Evolutionary conservation across 2,888 invertebrate species (phyloP).

Genomic region (Diadegma fenestrale): DNA sequence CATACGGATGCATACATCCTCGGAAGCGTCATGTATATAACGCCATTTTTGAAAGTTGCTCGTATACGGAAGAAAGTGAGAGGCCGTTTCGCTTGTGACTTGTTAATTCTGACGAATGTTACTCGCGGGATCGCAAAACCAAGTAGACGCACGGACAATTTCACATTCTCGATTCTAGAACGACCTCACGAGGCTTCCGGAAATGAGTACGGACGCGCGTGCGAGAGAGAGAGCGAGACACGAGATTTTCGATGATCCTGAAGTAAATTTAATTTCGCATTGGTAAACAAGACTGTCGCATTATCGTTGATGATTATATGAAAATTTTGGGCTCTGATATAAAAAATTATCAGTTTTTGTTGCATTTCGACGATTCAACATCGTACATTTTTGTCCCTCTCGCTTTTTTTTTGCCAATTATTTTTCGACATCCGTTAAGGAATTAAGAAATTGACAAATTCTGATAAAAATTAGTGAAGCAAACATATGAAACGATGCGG

Average conservation of each 20-base stretch:
- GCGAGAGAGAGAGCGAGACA: background rate
- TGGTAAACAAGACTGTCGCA: too few species aligned
- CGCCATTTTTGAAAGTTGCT: conserved; percentile 66
- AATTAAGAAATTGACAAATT: background rate
- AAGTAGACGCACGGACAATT: conserved; percentile 61
- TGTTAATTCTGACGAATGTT: conserved; percentile 61
- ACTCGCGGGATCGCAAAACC: conserved; percentile 41
- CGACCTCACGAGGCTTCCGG: conserved; percentile 24
- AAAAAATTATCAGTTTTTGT: too few species aligned
- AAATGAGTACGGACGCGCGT: background rate
- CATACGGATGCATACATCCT: conserved; percentile 9
- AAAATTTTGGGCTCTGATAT: too few species aligned
- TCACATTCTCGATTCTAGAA: conserved; percentile 50
- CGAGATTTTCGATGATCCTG: conserved; percentile 15
- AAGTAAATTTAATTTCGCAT: too few species aligned
- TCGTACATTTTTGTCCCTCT: too few species aligned
- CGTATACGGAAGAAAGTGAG: conserved; percentile 69
- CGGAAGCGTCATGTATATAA: conserved; percentile 40
- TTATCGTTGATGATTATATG: too few species aligned
- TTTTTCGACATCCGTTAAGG: background rate
- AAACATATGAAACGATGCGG: background rate
- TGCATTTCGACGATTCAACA: too few species aligned
- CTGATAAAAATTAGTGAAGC: background rate
- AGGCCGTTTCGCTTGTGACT: conserved; percentile 60
- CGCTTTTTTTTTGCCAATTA: background rate